These are phyloP conservation scores for Luperina testacea DNA, from an alignment of 2,888 invertebrate genomes.

Conservation along the genomic window DNA sequence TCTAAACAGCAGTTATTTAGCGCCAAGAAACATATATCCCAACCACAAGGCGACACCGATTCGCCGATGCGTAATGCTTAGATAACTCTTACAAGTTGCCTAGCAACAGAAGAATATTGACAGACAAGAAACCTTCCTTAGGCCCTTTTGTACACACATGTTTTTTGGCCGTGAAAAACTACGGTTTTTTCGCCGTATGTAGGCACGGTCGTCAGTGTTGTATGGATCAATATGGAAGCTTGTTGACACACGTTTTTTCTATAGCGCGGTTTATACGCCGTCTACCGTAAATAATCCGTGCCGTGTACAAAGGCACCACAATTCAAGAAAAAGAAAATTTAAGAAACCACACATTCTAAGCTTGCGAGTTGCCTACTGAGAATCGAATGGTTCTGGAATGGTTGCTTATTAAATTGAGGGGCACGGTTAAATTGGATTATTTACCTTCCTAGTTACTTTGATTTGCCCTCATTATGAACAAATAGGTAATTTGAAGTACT, in stretches of 20 bases:
- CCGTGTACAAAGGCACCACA: too few relatives aligned
- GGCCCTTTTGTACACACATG: too few relatives aligned
- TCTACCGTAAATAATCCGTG: too few relatives aligned
- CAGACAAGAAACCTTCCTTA: background rate
- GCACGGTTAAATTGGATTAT: background rate
- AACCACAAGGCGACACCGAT: background rate
- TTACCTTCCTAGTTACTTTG: background rate
- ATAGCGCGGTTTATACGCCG: too few relatives aligned
- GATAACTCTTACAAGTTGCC: background rate
- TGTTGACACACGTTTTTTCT: background rate
- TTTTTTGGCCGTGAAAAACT: too few relatives aligned
- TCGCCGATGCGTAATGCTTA: too few relatives aligned
- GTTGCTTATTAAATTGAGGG: background rate
- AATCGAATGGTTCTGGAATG: background rate
- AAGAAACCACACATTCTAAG: background rate
- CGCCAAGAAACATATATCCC: background rate
- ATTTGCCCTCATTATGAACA: background rate
- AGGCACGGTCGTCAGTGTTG: too few relatives aligned
- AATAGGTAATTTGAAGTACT: background rate
- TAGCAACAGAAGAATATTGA: background rate
- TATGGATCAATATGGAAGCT: too few relatives aligned
- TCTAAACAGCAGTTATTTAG: background rate
- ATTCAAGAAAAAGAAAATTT: background rate
- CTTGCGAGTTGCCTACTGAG: background rate
- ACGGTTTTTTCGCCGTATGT: too few relatives aligned